Percentiles rank a stretch among this genome's conserved stretches.
Conservation (phyloP, 2,888 invertebrate genomes). For the Bruchidius siliquastri region DNA sequence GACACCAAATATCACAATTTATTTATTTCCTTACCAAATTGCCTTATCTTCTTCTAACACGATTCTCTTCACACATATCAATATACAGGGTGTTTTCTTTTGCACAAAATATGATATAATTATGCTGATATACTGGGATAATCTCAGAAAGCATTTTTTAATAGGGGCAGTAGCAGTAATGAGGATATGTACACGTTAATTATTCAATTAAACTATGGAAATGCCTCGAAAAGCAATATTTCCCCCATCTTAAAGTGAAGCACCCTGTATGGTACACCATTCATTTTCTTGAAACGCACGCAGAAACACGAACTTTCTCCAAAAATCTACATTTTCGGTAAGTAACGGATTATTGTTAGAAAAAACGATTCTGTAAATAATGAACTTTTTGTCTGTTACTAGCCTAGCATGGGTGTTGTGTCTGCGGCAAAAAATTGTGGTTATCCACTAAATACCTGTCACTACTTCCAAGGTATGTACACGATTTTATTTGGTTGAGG, state of each 20-base stretch:
- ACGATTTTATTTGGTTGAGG: neutral
- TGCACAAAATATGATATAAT: neutral
- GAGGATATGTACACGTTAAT: no score
- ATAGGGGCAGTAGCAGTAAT: no score
- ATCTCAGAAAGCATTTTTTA: no score
- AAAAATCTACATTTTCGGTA: neutral
- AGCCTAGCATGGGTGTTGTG: neutral
- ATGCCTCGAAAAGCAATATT: no score
- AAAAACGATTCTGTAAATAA: neutral
- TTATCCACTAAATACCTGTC: neutral
- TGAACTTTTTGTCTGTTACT: neutral
- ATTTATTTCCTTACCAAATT: no score
- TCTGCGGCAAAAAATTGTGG: neutral
- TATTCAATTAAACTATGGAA: no score
- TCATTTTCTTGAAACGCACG: neutral
- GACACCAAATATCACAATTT: no score
- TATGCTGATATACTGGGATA: no score
- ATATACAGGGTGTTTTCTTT: neutral
- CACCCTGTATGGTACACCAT: neutral
- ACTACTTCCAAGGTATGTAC: neutral
- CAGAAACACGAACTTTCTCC: neutral
- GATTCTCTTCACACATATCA: neutral
- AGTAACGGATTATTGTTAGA: neutral
- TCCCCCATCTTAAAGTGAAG: neutral
- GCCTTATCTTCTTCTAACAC: neutral